Percentiles rank a stretch among this genome's conserved stretches.
Evolutionary conservation across 2,888 invertebrate genomes (phyloP).

Genomic region (Dioctria linearis): DNA sequence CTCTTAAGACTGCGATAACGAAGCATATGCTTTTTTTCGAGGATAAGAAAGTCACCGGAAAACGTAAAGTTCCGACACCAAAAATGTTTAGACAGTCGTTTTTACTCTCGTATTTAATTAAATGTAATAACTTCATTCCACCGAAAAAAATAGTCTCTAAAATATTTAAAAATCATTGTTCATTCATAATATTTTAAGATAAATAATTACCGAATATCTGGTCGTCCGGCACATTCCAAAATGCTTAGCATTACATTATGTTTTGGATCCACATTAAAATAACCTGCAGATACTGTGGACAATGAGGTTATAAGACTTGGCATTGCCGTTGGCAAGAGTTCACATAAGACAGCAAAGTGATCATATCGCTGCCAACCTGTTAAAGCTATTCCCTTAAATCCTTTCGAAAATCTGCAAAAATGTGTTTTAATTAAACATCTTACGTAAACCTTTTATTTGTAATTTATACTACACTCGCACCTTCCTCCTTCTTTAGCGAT

Average conservation of each 20-base stretch:
- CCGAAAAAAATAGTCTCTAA: no score
- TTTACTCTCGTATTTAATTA: no score
- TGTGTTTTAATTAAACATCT: not conserved
- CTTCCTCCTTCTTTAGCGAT: constrained; percentile 75
- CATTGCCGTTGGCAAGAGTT: constrained; percentile 77
- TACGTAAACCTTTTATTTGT: not conserved
- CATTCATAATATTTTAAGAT: no score
- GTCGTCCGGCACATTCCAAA: constrained; percentile 74
- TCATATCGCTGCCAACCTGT: constrained; percentile 75
- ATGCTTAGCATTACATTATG: constrained; percentile 71
- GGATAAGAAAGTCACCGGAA: no score
- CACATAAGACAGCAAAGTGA: constrained; percentile 80
- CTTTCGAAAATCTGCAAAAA: constrained; percentile 66
- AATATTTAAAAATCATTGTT: no score
- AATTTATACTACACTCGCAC: constrained; percentile 61
- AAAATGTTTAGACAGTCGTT: no score
- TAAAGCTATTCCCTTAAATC: constrained; percentile 68
- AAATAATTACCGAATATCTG: constrained; percentile 65
- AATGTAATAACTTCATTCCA: no score
- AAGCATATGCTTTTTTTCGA: no score
- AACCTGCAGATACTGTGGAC: constrained; percentile 75
- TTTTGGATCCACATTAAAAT: constrained; percentile 73
- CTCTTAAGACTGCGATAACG: no score
- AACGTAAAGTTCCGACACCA: no score
- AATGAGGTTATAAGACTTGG: constrained; percentile 78